Evolutionary conservation across 2,113 vertebrate species (phyloP).

Genomic region (Naja naja): DNA sequence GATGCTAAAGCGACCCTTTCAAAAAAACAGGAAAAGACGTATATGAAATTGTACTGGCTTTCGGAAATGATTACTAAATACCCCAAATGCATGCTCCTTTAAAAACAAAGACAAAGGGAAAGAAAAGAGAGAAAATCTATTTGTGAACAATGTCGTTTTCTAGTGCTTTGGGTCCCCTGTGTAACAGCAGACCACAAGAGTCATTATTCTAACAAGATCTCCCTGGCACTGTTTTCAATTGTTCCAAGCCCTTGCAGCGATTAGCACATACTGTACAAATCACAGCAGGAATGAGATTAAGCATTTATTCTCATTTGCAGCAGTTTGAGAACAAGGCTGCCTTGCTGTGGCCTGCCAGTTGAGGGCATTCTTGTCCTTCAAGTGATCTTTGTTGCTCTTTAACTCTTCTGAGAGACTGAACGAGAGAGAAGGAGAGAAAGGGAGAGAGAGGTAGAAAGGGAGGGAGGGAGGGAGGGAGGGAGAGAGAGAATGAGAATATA

Average conservation of each 20-base stretch:
- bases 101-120: too few species aligned
- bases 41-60: not conserved
- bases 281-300: slow-evolving; percentile 27
- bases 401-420: not conserved
- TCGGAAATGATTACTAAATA: not conserved
- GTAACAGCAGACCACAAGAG: slow-evolving; percentile 4
- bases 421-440: too few species aligned
- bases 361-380: slow-evolving; percentile 64
- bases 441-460: not conserved
- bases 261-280: slow-evolving; percentile 22
- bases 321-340: slow-evolving; percentile 21
- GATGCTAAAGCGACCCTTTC: slow-evolving; percentile 89
- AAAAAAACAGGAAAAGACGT: slow-evolving; percentile 11
- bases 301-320: slow-evolving; percentile 30
- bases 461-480: too few species aligned
- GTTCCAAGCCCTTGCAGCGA: not conserved
- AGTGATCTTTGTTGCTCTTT: not conserved
- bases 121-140: not conserved
- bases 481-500: not conserved
- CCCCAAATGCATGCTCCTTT: not conserved
- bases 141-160: not conserved
- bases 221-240: slow-evolving; percentile 24
- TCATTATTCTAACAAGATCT: slow-evolving; percentile 52
- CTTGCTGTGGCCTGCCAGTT: slow-evolving; percentile 35
- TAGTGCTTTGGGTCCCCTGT: slow-evolving; percentile 18